phyloP scores from a whole-genome alignment of 30 jellyfish, hydroid and myxozoan species.

The Pseudorhiza aurosa region DNA sequence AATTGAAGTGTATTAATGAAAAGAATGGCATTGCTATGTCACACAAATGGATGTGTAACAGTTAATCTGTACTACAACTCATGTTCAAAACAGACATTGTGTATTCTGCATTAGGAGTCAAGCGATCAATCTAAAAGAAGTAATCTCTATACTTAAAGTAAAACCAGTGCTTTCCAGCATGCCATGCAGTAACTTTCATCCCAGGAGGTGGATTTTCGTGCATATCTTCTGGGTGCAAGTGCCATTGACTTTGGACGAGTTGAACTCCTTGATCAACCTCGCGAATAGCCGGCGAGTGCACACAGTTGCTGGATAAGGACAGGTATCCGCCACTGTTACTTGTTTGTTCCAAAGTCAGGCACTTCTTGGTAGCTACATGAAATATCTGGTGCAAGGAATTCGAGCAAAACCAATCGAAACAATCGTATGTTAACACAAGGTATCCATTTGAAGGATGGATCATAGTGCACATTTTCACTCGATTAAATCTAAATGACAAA shows the following conservation, averaged over 20 bases:
- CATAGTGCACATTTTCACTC: not conserved
- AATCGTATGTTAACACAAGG: not conserved
- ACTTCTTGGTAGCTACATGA: not conserved
- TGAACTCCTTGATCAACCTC: not conserved
- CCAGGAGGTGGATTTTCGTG: conserved; percentile 1
- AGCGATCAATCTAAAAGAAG: not conserved
- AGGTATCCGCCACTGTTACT: not conserved
- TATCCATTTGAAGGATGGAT: not conserved
- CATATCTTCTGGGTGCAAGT: not conserved
- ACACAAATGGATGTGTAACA: too few species aligned
- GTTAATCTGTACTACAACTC: too few species aligned
- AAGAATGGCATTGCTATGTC: too few species aligned
- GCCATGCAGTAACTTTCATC: not conserved
- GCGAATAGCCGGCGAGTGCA: not conserved
- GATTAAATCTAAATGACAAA: not conserved
- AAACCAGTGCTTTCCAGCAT: not conserved
- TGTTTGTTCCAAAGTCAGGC: not conserved
- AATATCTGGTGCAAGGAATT: not conserved
- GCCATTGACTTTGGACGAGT: not conserved
- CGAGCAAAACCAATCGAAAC: not conserved
- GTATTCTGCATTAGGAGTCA: too few species aligned
- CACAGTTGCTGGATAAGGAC: not conserved
- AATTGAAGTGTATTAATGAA: too few species aligned
- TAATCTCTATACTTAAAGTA: not conserved
- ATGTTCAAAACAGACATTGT: too few species aligned